These are phyloP conservation scores for Mylabris phalerata DNA, from an alignment of 1,140 invertebrate species.

Conservation along the genomic window DNA sequence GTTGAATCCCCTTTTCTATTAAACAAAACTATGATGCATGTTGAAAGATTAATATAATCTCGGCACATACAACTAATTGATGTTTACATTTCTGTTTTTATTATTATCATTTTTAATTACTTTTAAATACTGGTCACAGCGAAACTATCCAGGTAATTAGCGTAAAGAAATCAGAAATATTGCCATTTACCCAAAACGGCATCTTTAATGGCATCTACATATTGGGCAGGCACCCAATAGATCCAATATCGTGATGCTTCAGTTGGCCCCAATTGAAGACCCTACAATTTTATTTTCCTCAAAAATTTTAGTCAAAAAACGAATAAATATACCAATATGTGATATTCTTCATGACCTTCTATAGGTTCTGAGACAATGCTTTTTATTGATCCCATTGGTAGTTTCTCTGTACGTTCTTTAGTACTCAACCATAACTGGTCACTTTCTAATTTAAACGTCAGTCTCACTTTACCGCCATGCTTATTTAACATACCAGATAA, in stretches of 20 bases:
- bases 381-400: slow-evolving; percentile 87
- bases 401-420: slow-evolving; percentile 89
- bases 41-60: neutral
- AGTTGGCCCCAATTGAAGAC: slow-evolving; percentile 77
- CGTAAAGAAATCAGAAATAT: slow-evolving; percentile 54
- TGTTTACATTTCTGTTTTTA: no score
- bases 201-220: slow-evolving; percentile 87
- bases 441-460: slow-evolving; percentile 88
- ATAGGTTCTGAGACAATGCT: slow-evolving; percentile 77
- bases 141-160: no score
- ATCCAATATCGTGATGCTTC: slow-evolving; percentile 89
- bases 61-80: no score
- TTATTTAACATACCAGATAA: slow-evolving; percentile 89
- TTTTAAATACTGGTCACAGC: no score
- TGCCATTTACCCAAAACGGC: slow-evolving; percentile 85
- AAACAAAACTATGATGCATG: slow-evolving; percentile 3
- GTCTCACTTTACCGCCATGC: slow-evolving; percentile 82
- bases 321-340: slow-evolving; percentile 71
- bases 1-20: slow-evolving; percentile 10
- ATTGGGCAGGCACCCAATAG: slow-evolving; percentile 92
- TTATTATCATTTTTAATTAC: no score
- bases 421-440: slow-evolving; percentile 93
- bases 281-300: slow-evolving; percentile 45
- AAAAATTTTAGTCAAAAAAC: neutral
- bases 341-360: slow-evolving; percentile 86